Evolutionary conservation across 1,140 invertebrate genomes (phyloP).

Genomic region (Drosophila sucinea): DNA sequence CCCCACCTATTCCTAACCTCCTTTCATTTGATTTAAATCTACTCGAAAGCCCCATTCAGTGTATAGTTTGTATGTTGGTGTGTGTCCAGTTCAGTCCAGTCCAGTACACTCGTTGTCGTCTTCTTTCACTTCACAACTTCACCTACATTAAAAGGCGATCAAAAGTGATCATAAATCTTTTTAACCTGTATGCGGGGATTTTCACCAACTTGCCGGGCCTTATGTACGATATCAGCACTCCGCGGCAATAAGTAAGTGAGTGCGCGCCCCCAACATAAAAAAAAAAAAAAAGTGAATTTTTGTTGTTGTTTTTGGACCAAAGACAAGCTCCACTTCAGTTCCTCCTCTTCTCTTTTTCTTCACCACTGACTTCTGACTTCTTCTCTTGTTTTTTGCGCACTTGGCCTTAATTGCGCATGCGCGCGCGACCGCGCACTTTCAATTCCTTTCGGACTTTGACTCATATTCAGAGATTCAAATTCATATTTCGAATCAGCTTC

Average conservation of each 20-base stretch:
- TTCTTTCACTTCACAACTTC: slow-evolving; percentile 27
- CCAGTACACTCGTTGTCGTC: background rate
- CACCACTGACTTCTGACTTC: slow-evolving; percentile 34
- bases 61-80: too few species aligned
- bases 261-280: slow-evolving; percentile 10
- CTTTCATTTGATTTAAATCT: background rate
- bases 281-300: slow-evolving; percentile 62
- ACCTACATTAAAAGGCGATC: slow-evolving; percentile 45
- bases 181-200: slow-evolving; percentile 71
- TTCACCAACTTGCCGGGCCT: slow-evolving; percentile 52
- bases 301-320: slow-evolving; percentile 31
- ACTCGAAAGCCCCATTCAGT: background rate
- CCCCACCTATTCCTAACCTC: slow-evolving; percentile 4
- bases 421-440: slow-evolving; percentile 73
- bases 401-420: slow-evolving; percentile 78
- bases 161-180: slow-evolving; percentile 76
- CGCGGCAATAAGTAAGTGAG: background rate
- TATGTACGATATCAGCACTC: slow-evolving; percentile 7
- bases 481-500: slow-evolving; percentile 38
- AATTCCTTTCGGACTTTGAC: slow-evolving; percentile 61
- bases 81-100: background rate
- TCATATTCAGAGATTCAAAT: slow-evolving; percentile 6
- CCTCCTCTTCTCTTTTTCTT: slow-evolving; percentile 21
- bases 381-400: slow-evolving; percentile 58
- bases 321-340: slow-evolving; percentile 43